Conservation (phyloP, 2,888 invertebrate species). For the Cephus runcator region DNA sequence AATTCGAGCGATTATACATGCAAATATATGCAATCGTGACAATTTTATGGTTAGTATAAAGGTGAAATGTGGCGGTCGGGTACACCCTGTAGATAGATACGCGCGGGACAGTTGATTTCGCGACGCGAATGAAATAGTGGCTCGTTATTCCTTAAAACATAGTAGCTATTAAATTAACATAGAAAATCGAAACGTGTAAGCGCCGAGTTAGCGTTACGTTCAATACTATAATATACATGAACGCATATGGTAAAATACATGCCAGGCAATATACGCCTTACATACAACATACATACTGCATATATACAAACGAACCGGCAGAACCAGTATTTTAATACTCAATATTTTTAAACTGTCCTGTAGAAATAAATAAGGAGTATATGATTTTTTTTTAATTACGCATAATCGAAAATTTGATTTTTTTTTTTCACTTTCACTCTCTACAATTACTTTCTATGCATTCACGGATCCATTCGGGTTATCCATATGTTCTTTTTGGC, state of each 20-base stretch:
- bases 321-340: background rate
- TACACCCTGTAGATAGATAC: background rate
- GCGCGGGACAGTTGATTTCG: background rate
- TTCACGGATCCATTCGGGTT: background rate
- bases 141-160: slow-evolving; percentile 30
- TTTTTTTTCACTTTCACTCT: background rate
- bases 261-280: background rate
- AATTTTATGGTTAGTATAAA: background rate
- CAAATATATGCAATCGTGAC: background rate
- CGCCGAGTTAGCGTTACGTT: background rate
- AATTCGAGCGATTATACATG: background rate
- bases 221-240: background rate
- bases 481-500: background rate
- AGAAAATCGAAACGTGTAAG: slow-evolving; percentile 20
- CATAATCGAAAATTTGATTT: background rate
- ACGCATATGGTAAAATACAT: background rate
- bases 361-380: background rate
- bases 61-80: background rate
- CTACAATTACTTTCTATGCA: background rate
- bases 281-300: too few species aligned
- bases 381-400: background rate
- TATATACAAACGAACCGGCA: background rate
- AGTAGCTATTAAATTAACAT: slow-evolving; percentile 35
- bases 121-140: background rate
- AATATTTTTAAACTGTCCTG: background rate